Conservation (phyloP, 2,113 vertebrate genomes). For the Dolichotis patagonum region DNA sequence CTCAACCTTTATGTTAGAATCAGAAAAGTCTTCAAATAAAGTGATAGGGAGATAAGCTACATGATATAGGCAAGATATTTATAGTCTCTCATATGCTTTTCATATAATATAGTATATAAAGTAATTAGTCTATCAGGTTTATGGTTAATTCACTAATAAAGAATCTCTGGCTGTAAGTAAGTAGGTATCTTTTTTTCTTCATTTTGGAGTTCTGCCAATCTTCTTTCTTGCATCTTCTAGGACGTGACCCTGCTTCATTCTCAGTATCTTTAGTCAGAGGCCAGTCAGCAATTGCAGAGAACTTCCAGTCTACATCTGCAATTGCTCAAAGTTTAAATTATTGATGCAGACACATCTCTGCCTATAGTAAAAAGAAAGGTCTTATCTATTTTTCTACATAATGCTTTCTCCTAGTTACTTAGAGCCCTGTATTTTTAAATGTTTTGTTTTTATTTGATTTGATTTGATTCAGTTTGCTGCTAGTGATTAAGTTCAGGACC, state of each 20-base stretch:
- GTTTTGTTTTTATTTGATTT: not conserved
- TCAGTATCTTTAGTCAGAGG: not conserved
- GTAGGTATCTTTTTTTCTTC: not conserved
- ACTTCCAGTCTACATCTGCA: not conserved
- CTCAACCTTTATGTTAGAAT: not conserved
- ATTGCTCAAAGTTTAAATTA: not conserved
- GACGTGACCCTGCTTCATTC: not conserved
- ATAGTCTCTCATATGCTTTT: not conserved
- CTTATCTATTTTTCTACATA: not conserved
- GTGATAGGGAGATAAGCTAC: not conserved
- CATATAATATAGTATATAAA: not conserved
- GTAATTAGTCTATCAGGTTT: not conserved
- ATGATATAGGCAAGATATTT: not conserved
- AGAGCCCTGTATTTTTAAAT: not conserved
- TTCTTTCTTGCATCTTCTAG: not conserved
- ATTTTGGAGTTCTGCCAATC: not conserved
- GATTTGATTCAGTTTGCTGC: not conserved
- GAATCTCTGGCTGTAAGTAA: not conserved
- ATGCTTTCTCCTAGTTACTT: not conserved
- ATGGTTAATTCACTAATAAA: conserved; percentile 17
- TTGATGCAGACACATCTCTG: not conserved
- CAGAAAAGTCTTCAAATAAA: not conserved
- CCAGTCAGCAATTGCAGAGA: not conserved
- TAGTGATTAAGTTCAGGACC: not conserved
- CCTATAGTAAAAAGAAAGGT: not conserved